A percentile compares a stretch with the other conserved stretches of the same genome.
These are phyloP conservation scores for Microcebus jonahi DNA, from an alignment of 2,113 vertebrate genomes.

Conservation along the genomic window DNA sequence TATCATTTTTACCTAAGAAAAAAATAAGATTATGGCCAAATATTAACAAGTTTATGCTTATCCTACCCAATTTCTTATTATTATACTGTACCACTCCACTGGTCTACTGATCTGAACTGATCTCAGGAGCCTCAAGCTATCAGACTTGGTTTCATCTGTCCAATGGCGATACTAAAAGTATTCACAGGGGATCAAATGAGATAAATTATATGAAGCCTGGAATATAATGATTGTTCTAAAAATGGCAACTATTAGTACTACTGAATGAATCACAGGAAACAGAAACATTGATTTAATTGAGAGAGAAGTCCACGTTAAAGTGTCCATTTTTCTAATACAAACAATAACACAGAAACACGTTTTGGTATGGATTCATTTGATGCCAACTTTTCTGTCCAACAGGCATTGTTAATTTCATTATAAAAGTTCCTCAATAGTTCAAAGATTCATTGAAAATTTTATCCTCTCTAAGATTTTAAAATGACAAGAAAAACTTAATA, in stretches of 20 bases:
- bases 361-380: background rate
- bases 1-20: background rate
- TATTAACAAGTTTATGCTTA: background rate
- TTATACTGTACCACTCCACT: background rate
- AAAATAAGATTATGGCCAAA: background rate
- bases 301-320: background rate
- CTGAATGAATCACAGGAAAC: background rate
- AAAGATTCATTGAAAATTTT: constrained; percentile 12
- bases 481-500: background rate
- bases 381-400: background rate
- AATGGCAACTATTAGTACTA: background rate
- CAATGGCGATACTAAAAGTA: background rate
- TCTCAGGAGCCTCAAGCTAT: background rate
- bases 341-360: background rate
- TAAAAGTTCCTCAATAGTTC: background rate
- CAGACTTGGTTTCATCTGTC: background rate
- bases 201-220: background rate
- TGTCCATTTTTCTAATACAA: background rate
- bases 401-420: background rate
- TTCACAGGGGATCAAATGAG: background rate
- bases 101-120: background rate
- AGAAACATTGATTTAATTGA: background rate
- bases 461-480: background rate
- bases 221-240: background rate
- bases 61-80: background rate